Evolutionary conservation across 2,888 invertebrate species (phyloP).

Genomic region (Oasisia sp.): DNA sequence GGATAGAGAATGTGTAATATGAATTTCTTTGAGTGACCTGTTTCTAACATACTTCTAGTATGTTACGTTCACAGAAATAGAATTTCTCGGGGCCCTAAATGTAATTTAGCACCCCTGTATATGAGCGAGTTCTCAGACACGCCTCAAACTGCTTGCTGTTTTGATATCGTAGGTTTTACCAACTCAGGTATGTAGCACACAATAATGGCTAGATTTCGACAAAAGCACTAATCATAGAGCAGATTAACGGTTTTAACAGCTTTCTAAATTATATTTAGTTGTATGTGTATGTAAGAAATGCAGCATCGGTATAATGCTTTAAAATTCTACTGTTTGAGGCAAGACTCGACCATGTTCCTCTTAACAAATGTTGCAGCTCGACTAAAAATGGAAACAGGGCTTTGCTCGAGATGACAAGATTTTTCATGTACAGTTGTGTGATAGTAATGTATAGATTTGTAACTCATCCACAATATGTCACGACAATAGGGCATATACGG

Average conservation of each 20-base stretch:
- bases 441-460: background rate
- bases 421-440: background rate
- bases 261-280: background rate
- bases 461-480: background rate
- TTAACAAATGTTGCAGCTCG: background rate
- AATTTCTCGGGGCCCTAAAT: background rate
- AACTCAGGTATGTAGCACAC: background rate
- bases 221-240: background rate
- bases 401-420: background rate
- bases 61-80: background rate
- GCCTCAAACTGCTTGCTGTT: background rate
- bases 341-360: background rate
- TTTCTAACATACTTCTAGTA: background rate
- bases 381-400: background rate
- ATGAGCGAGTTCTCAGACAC: background rate
- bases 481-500: background rate
- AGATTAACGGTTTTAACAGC: background rate
- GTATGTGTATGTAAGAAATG: background rate
- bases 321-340: background rate
- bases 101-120: background rate
- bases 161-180: background rate
- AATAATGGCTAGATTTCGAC: background rate
- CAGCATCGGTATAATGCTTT: background rate
- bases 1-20: conserved; percentile 2
- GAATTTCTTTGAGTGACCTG: background rate